These are phyloP conservation scores for Halesus radiatus DNA, from an alignment of 1,140 invertebrate species.

Conservation along the genomic window DNA sequence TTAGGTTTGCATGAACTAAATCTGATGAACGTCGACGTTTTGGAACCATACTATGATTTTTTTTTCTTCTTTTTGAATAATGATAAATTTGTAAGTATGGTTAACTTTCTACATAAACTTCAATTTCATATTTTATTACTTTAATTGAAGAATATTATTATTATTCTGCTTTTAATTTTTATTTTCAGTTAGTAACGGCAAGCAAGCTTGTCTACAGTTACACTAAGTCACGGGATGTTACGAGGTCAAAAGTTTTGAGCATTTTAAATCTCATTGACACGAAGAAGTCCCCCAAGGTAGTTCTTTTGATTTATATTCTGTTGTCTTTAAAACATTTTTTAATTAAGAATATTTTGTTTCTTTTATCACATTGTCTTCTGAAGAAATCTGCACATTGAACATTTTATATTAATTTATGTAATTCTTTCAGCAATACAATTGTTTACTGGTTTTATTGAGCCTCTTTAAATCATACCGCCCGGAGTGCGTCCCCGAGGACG, in stretches of 20 bases:
- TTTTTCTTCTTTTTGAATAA: conserved; percentile 62
- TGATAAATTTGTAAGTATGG: conserved; percentile 63
- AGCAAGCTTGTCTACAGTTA: conserved; percentile 66
- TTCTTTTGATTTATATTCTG: conserved; percentile 7
- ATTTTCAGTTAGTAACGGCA: conserved; percentile 61
- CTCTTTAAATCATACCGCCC: conserved; percentile 68
- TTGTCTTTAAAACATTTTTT: conserved; percentile 10
- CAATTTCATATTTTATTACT: conserved; percentile 19
- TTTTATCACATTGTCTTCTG: too few species aligned
- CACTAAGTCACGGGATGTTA: conserved; percentile 66
- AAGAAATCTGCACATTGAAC: too few species aligned
- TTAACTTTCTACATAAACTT: neutral
- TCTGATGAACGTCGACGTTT: conserved; percentile 61
- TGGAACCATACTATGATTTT: conserved; percentile 64
- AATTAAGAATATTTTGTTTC: neutral
- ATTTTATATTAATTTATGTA: conserved; percentile 39
- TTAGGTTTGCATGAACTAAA: conserved; percentile 65
- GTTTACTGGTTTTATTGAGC: conserved; percentile 64
- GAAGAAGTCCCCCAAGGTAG: conserved; percentile 37
- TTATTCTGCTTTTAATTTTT: conserved; percentile 41
- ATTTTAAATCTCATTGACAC: conserved; percentile 62
- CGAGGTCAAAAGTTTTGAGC: conserved; percentile 63
- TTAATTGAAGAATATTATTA: conserved; percentile 7
- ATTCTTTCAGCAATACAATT: conserved; percentile 62
- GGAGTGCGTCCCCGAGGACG: conserved; percentile 66